These are phyloP conservation scores for Hofmannophila pseudospretella DNA, from an alignment of 2,888 invertebrate genomes.

Conservation along the genomic window DNA sequence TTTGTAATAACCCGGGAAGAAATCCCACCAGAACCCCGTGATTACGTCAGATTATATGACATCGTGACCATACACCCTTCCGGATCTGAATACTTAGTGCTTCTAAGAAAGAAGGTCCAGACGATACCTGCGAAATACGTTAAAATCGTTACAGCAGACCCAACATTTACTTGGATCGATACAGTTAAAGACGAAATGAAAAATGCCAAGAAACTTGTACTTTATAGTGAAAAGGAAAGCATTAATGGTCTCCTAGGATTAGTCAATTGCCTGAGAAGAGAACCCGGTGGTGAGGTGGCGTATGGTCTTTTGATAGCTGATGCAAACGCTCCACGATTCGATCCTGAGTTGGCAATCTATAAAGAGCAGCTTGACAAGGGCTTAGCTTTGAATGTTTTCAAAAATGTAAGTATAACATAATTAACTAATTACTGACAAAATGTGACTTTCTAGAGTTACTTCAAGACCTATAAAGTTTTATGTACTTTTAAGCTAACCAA, in stretches of 20 bases:
- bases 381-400: conserved; percentile 87
- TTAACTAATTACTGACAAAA: neutral
- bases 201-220: conserved; percentile 71
- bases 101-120: conserved; percentile 68
- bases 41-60: conserved; percentile 58
- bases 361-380: conserved; percentile 82
- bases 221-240: conserved; percentile 82
- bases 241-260: conserved; percentile 93
- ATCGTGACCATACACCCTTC: conserved; percentile 68
- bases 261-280: conserved; percentile 89
- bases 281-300: conserved; percentile 83
- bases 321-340: conserved; percentile 80
- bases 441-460: neutral
- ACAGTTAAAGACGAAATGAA: conserved; percentile 59
- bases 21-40: conserved; percentile 56
- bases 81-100: conserved; percentile 69
- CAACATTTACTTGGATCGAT: conserved; percentile 73
- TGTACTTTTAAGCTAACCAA: too few species aligned
- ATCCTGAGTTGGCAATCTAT: conserved; percentile 80
- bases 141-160: conserved; percentile 53
- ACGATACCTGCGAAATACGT: conserved; percentile 65
- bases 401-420: conserved; percentile 67
- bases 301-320: conserved; percentile 82
- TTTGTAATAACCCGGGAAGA: conserved; percentile 80
- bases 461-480: neutral